Evolutionary conservation across 2,797 vertebrate species (phyloP).

Genomic region (Sebastes aleutianus): DNA sequence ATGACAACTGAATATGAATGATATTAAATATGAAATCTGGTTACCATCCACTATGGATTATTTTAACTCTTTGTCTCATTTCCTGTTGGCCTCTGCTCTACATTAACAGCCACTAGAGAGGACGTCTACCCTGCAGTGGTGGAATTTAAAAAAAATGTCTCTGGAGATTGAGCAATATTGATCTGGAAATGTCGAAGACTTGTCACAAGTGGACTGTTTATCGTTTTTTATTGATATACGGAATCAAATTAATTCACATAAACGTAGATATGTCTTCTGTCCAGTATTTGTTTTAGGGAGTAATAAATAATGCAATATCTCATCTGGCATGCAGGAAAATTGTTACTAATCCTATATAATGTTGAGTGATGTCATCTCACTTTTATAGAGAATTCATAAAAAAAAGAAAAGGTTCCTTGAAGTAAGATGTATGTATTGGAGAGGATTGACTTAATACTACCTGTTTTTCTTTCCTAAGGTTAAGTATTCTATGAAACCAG

Average conservation of each 20-base stretch:
- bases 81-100: background rate
- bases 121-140: background rate
- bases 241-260: background rate
- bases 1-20: constrained; percentile 64
- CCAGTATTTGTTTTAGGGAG: background rate
- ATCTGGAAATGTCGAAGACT: background rate
- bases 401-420: background rate
- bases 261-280: background rate
- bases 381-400: background rate
- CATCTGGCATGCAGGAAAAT: constrained; percentile 3
- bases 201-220: background rate
- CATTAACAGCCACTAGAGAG: background rate
- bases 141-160: background rate
- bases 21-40: constrained; percentile 74
- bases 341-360: background rate
- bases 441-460: background rate
- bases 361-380: background rate
- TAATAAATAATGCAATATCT: background rate
- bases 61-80: constrained; percentile 25
- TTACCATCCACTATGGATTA: constrained; percentile 60
- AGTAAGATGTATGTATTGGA: background rate
- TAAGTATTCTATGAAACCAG: background rate
- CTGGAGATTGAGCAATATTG: background rate
- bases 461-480: background rate
- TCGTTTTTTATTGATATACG: constrained; percentile 1